A percentile compares a stretch with the other conserved stretches of the same genome.
Evolutionary conservation across 1,140 invertebrate genomes (phyloP).

Genomic region (Probaryconus sp.): DNA sequence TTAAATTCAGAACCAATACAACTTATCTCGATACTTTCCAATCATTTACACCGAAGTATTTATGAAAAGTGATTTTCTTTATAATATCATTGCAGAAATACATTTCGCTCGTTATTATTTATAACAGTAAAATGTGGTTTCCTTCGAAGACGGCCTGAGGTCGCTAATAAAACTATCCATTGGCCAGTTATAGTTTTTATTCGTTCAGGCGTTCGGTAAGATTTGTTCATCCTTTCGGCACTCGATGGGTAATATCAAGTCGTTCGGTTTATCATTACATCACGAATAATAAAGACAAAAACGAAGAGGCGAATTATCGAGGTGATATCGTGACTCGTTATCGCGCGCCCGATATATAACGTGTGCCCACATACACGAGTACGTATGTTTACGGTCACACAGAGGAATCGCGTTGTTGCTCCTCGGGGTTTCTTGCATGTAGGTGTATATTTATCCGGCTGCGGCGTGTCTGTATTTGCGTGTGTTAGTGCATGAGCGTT

Average conservation of each 20-base stretch:
- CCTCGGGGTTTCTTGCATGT: constrained; percentile 1
- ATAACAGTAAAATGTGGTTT: no score
- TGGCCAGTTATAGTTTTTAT: no score
- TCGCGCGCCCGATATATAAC: not conserved
- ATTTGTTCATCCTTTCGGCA: constrained; percentile 1
- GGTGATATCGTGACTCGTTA: constrained; percentile 38
- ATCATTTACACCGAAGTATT: no score
- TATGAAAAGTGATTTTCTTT: no score
- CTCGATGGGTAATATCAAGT: constrained; percentile 16
- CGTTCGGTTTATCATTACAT: constrained; percentile 41
- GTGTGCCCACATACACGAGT: not conserved
- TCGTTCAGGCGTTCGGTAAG: no score
- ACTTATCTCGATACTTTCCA: no score
- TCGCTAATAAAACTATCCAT: no score
- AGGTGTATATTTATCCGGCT: constrained; percentile 31
- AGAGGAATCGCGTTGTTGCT: constrained; percentile 2
- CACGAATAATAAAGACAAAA: constrained; percentile 43
- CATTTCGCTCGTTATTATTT: no score
- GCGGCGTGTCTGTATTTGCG: constrained; percentile 26
- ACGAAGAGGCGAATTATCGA: constrained; percentile 41
- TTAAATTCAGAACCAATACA: no score
- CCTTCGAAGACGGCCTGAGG: no score
- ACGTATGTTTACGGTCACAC: constrained; percentile 9
- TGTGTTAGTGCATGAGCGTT: constrained; percentile 26
- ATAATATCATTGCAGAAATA: no score